Percentiles rank a stretch among this genome's conserved stretches.
Evolutionary conservation across 2,888 invertebrate species (phyloP).

Genomic region (Anarsia innoxiella): DNA sequence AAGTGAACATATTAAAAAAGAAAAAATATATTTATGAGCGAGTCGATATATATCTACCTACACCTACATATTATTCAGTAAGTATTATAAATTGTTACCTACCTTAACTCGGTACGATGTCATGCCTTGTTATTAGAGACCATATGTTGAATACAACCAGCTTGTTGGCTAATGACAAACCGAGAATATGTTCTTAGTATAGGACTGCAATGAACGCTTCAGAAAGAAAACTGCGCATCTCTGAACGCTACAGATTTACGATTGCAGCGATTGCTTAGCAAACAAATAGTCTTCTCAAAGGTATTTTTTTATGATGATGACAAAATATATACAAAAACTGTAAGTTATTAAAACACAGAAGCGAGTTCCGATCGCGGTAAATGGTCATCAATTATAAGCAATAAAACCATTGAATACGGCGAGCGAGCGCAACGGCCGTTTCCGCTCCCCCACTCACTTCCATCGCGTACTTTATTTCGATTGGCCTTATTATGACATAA

Average conservation of each 20-base stretch:
- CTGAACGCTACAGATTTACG: no score
- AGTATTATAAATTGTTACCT: conserved; percentile 14
- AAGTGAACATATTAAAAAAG: no score
- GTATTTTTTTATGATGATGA: no score
- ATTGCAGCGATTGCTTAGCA: no score
- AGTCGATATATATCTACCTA: no score
- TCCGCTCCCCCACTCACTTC: conserved; percentile 24
- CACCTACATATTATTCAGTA: no score
- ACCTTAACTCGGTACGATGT: conserved; percentile 12
- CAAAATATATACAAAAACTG: no score
- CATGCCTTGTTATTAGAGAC: conserved; percentile 17
- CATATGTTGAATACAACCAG: conserved; percentile 12
- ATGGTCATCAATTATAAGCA: conserved; percentile 38
- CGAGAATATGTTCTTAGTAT: neutral
- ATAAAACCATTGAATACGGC: conserved; percentile 34
- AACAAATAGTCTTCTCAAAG: no score
- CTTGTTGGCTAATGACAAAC: conserved; percentile 4
- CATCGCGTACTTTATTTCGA: conserved; percentile 35
- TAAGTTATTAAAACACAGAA: no score
- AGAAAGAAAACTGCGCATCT: neutral
- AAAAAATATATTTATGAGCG: no score
- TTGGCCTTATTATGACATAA: conserved; percentile 54
- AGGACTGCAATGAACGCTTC: neutral
- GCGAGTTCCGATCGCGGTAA: conserved; percentile 23
- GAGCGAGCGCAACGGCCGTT: conserved; percentile 26